Base-by-base conservation (phyloP, 2,113 vertebrate species). In the Sigmodon hispidus region DNA sequence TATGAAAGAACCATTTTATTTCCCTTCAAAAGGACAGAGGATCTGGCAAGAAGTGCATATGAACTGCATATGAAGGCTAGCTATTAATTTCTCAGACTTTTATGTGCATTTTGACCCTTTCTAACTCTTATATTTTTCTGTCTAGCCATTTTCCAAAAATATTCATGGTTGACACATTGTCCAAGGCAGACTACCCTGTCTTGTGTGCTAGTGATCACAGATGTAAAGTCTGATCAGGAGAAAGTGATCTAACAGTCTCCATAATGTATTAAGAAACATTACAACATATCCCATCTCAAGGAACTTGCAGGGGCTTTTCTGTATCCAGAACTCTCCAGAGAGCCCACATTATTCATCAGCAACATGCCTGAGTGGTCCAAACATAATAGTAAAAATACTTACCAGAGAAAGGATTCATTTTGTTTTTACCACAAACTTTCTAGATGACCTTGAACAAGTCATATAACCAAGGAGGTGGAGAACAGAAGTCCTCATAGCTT, bases 31-130 rank as follows among this genome's bases (percentile, higher is more conserved):
- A 89, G 36, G 40, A 45, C 72, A 29, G 11, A 55, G 21, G 43
- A 48, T 4, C 26, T 76, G 65, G 11, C 17, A 48, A 65, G 40
- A 59, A 70, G 36, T 57, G n/a, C 5, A 52, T 52, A 34, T 43
- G 67, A 69, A 45, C 0, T 3, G 48, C 76, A 45, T 80, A 57
- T 48, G 77, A 63, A 12, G 61, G 13, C 65, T 77, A 80, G 69
- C 63, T 34, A 72, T 22, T 57, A 9, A 31, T 88, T 93, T 94
- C 75, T 93, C 43, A 52, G 69, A 75, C 52, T 93, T 95, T 90
- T 43, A 65, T 11, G 89, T 77, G 81, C 77, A 29, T 50, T 52
- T 50, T 76, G 80, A 87, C 65, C 59, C 45, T 73, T 92, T 84
- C 48, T 77, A n/a, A 92, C 59, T 70, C 80, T 88, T 50, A 61